Percentiles rank a stretch among this genome's conserved stretches.
Evolutionary conservation across 1,140 invertebrate species (phyloP).

Genomic region (Sesamia nonagrioides): DNA sequence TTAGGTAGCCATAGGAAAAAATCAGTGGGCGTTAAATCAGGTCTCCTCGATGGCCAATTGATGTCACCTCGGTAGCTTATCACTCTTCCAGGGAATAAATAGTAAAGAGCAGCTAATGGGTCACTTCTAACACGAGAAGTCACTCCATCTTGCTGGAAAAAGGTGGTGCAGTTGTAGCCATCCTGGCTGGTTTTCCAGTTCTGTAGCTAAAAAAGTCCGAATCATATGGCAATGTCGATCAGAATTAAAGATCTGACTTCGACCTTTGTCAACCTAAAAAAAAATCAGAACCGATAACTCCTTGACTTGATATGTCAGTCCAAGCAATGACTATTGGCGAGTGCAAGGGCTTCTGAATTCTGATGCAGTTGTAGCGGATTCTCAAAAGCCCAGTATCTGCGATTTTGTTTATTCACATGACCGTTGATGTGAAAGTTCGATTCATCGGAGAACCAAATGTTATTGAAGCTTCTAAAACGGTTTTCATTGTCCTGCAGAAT

Average conservation of each 20-base stretch:
- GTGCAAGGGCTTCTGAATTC: constrained; percentile 41
- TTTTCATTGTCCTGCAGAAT: constrained; percentile 44
- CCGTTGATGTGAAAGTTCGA: constrained; percentile 51
- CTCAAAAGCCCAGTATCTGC: constrained; percentile 44
- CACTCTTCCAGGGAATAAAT: constrained; percentile 43
- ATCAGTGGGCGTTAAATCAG: background rate
- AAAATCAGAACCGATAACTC: constrained; percentile 50
- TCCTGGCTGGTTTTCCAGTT: no score
- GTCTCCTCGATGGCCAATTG: constrained; percentile 44
- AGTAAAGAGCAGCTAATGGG: constrained; percentile 39
- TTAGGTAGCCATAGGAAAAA: background rate
- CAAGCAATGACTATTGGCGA: constrained; percentile 49
- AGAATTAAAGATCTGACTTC: constrained; percentile 56
- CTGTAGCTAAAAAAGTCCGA: constrained; percentile 39
- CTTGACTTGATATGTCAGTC: constrained; percentile 46
- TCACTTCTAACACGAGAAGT: no score
- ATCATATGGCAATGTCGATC: constrained; percentile 46
- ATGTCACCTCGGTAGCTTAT: constrained; percentile 41
- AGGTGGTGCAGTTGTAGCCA: no score
- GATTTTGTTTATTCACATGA: constrained; percentile 55
- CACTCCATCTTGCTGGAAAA: no score
- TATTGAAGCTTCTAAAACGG: constrained; percentile 46
- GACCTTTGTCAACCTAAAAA: constrained; percentile 51
- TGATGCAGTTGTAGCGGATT: constrained; percentile 44
- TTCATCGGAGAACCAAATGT: constrained; percentile 51